These are phyloP conservation scores for Chymomyza procnemis DNA, from an alignment of 2,888 invertebrate genomes.

Conservation along the genomic window DNA sequence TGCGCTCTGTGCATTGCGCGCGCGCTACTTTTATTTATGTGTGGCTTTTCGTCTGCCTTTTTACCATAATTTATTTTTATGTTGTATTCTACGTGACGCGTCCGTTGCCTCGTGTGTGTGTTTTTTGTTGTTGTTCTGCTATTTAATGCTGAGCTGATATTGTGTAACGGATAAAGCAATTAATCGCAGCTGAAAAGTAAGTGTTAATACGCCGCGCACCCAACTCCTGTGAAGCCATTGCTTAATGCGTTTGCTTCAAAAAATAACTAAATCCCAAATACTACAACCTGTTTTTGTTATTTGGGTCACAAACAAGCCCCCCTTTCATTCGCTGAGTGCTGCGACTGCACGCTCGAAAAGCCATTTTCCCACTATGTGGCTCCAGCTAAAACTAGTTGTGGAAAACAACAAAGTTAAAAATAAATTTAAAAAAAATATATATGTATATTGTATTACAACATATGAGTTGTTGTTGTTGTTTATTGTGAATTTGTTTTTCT, in stretches of 20 bases:
- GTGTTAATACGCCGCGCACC: background rate
- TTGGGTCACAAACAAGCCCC: constrained; percentile 53
- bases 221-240: constrained; percentile 13
- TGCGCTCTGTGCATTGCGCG: background rate
- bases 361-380: constrained; percentile 32
- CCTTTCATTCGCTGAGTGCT: constrained; percentile 21
- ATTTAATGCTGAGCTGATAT: background rate
- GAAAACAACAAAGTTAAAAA: constrained; percentile 25
- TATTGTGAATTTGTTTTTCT: constrained; percentile 36
- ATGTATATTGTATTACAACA: background rate
- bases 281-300: constrained; percentile 47
- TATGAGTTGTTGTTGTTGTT: constrained; percentile 17
- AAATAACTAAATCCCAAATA: background rate
- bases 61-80: background rate
- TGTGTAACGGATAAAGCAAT: background rate
- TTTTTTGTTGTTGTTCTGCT: background rate
- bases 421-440: background rate
- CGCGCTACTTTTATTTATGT: background rate
- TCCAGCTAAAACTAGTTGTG: constrained; percentile 51
- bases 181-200: background rate
- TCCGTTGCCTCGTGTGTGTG: background rate
- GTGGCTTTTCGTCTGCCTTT: background rate
- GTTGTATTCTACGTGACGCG: background rate
- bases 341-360: background rate
- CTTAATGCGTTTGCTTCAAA: constrained; percentile 16